These are phyloP conservation scores for Prosapia bicincta DNA, from an alignment of 2,888 invertebrate genomes.

Conservation along the genomic window DNA sequence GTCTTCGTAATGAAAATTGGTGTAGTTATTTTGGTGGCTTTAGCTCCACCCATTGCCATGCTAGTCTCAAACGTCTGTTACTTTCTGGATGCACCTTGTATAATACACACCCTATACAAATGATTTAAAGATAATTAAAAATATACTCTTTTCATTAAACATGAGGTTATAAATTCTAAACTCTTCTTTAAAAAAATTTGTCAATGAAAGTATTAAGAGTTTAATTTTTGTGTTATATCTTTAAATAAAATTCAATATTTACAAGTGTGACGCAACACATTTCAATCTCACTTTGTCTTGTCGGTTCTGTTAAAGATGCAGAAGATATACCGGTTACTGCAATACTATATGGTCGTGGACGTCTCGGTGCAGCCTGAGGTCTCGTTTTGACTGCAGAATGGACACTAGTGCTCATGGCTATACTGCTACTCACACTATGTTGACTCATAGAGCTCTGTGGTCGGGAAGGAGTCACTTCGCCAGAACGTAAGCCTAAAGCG, in stretches of 20 bases:
- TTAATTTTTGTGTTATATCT: constrained; percentile 4
- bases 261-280: background rate
- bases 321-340: constrained; percentile 77
- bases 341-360: constrained; percentile 77
- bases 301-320: constrained; percentile 39
- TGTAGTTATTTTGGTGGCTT: no score
- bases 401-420: constrained; percentile 46
- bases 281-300: constrained; percentile 48
- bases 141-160: no score
- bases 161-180: no score
- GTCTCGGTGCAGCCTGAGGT: constrained; percentile 59
- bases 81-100: no score
- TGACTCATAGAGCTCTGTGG: constrained; percentile 85
- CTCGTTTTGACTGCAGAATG: constrained; percentile 52
- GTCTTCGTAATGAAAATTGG: no score
- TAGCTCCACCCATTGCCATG: no score
- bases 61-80: no score
- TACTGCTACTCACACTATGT: constrained; percentile 59
- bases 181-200: no score
- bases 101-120: no score
- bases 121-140: no score
- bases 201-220: no score
- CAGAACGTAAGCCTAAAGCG: constrained; percentile 43
- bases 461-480: constrained; percentile 76
- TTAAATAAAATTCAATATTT: background rate